Evolutionary conservation across 1,140 invertebrate species (phyloP).

Genomic region (Oreohelix idahoensis): DNA sequence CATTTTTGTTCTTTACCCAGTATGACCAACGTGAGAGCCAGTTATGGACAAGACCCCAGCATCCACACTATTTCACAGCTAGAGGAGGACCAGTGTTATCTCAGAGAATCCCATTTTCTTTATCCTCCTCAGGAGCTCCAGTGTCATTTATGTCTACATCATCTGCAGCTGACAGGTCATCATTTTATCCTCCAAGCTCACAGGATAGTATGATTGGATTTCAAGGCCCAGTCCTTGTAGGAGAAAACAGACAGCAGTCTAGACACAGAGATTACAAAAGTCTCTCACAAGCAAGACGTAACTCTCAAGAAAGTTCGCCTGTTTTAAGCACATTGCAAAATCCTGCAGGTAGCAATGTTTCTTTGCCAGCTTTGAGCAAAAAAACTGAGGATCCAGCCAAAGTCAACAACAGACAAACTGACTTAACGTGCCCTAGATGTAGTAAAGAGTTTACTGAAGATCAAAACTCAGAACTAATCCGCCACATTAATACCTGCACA

Average conservation of each 20-base stretch:
- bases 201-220: background rate
- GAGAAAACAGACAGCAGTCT: background rate
- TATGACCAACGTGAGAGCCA: too few relatives aligned
- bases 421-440: slow-evolving; percentile 37
- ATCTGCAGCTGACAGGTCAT: background rate
- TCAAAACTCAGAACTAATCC: slow-evolving; percentile 13
- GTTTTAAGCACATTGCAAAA: background rate
- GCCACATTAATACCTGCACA: slow-evolving; percentile 36
- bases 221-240: background rate
- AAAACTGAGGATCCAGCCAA: background rate
- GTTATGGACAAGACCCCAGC: background rate
- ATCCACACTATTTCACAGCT: background rate
- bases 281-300: too few relatives aligned
- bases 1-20: too few relatives aligned
- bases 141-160: slow-evolving; percentile 11
- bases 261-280: background rate
- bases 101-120: background rate
- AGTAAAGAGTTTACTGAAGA: slow-evolving; percentile 36
- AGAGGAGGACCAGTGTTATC: background rate
- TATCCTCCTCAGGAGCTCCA: background rate
- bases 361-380: background rate
- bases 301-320: background rate
- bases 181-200: slow-evolving; percentile 6
- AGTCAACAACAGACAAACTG: background rate
- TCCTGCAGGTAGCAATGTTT: background rate